These are phyloP conservation scores for Megalurothrips usitatus DNA, from an alignment of 2,888 invertebrate genomes.

Conservation along the genomic window DNA sequence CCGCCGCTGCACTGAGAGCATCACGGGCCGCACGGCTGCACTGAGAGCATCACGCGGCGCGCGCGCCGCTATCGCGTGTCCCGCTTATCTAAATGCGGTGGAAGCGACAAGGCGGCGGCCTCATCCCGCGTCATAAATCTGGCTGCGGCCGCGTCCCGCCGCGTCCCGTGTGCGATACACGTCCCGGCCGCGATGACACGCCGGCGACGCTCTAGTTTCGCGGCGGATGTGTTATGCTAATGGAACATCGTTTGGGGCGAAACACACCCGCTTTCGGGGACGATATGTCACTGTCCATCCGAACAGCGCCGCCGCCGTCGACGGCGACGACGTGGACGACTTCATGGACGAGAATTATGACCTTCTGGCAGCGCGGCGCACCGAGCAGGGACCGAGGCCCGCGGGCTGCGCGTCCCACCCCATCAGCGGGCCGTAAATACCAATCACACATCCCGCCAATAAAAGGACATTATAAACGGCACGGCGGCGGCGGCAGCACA, in stretches of 20 bases:
- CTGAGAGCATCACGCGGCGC: neutral
- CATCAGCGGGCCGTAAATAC: neutral
- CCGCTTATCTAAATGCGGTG: neutral
- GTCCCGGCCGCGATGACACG: neutral
- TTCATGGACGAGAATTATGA: neutral
- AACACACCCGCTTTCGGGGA: neutral
- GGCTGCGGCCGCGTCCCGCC: neutral
- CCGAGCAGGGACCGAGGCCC: too few species aligned
- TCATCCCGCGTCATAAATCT: slow-evolving; percentile 11
- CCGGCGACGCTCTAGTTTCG: neutral
- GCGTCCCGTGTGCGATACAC: neutral
- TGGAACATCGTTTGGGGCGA: neutral
- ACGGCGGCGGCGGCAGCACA: neutral
- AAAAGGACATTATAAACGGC: slow-evolving; percentile 23
- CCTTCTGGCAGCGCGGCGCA: too few species aligned
- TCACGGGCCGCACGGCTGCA: neutral
- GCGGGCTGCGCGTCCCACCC: too few species aligned
- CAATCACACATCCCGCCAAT: neutral
- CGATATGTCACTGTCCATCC: slow-evolving; percentile 6
- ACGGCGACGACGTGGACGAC: too few species aligned
- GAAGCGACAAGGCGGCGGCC: neutral
- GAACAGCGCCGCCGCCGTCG: too few species aligned
- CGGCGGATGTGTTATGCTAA: slow-evolving; percentile 13
- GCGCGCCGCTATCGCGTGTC: neutral
- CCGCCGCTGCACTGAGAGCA: neutral